Evolutionary conservation across 30 jellyfish, hydroid and myxozoan genomes (phyloP).

Genomic region (Clytia hemisphaerica): DNA sequence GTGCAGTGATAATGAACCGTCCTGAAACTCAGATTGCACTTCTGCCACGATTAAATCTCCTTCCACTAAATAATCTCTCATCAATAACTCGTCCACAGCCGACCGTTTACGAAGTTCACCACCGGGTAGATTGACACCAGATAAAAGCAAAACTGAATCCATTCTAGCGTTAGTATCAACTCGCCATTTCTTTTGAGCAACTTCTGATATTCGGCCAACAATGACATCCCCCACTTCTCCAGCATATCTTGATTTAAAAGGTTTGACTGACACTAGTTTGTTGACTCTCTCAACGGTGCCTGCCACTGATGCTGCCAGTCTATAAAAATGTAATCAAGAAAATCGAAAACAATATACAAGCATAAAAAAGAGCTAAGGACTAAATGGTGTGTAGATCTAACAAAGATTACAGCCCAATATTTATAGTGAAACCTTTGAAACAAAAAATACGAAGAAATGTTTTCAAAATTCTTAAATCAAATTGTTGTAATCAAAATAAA

Average conservation of each 20-base stretch:
- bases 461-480: too few species aligned
- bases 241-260: constrained; percentile 74
- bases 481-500: too few species aligned
- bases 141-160: constrained; percentile 79
- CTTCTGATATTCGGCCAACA: constrained; percentile 93
- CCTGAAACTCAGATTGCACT: constrained; percentile 86
- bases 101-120: constrained; percentile 97
- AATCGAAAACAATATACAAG: too few species aligned
- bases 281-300: constrained; percentile 97
- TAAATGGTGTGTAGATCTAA: neutral
- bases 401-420: too few species aligned
- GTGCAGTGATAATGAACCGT: constrained; percentile 93
- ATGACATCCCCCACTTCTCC: constrained; percentile 99
- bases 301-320: constrained; percentile 93
- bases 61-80: constrained; percentile 89
- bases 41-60: constrained; percentile 98
- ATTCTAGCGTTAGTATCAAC: constrained; percentile 90
- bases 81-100: constrained; percentile 85
- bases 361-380: neutral
- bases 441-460: too few species aligned
- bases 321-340: neutral
- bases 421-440: too few species aligned
- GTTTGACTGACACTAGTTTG: constrained; percentile 81
- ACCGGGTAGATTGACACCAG: constrained; percentile 98
- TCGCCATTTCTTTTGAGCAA: constrained; percentile 87